Conservation (phyloP, 2,797 vertebrate species). For the Pampus argenteus region DNA sequence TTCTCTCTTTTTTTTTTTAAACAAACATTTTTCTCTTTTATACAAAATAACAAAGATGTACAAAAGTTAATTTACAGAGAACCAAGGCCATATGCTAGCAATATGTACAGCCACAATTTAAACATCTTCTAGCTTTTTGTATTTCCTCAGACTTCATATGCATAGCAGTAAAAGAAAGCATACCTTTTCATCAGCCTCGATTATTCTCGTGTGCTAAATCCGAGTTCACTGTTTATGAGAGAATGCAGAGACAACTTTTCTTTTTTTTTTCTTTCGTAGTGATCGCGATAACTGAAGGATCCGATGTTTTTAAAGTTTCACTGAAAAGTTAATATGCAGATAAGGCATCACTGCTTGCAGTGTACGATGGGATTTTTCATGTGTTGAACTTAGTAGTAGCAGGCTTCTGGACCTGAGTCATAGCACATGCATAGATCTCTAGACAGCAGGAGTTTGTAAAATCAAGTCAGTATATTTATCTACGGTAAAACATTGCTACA, state of each 20-base stretch:
- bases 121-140: constrained; percentile 88
- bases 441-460: constrained; percentile 89
- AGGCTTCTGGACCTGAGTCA: constrained; percentile 94
- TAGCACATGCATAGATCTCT: constrained; percentile 92
- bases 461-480: constrained; percentile 86
- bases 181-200: constrained; percentile 88
- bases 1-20: constrained; percentile 88
- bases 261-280: constrained; percentile 74
- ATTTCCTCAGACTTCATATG: constrained; percentile 90
- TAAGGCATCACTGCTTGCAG: constrained; percentile 99
- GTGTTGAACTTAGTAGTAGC: constrained; percentile 89
- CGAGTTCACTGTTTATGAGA: constrained; percentile 78
- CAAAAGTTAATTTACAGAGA: constrained; percentile 99
- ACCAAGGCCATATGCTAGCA: constrained; percentile 98
- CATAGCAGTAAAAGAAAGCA: constrained; percentile 95
- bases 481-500: constrained; percentile 87
- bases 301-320: constrained; percentile 77
- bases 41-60: constrained; percentile 99
- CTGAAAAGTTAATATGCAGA: constrained; percentile 90
- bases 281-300: constrained; percentile 79
- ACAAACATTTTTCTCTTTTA: constrained; percentile 93
- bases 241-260: constrained; percentile 76
- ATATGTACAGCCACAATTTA: constrained; percentile 95
- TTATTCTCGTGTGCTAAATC: constrained; percentile 86
- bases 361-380: constrained; percentile 91